A percentile compares a stretch with the other conserved stretches of the same genome.
Evolutionary conservation across 64 coral and sea anemone genomes (phyloP).

Genomic region (Pachyseris speciosa): DNA sequence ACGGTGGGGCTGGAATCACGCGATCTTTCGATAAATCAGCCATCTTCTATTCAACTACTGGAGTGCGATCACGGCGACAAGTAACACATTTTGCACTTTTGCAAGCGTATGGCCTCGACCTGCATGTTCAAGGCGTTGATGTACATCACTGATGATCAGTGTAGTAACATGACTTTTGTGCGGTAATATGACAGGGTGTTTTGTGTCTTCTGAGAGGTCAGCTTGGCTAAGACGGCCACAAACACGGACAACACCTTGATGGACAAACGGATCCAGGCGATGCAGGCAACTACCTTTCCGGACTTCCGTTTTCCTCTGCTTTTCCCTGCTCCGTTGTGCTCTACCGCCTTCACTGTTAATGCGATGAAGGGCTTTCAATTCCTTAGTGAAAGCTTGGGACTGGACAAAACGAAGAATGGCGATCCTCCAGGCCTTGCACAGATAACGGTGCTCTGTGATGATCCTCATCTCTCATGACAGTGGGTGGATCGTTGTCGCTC

Average conservation of each 20-base stretch:
- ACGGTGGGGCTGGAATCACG: constrained; percentile 8
- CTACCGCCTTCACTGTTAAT: too few relatives aligned
- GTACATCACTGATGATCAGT: constrained; percentile 24
- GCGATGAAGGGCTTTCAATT: too few relatives aligned
- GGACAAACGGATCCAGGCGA: too few relatives aligned
- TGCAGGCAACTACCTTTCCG: too few relatives aligned
- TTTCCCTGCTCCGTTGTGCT: constrained; percentile 10
- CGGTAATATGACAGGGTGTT: too few relatives aligned
- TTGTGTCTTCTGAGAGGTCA: constrained; percentile 21
- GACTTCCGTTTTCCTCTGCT: too few relatives aligned
- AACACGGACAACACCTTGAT: constrained; percentile 41
- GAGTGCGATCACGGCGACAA: background rate
- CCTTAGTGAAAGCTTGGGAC: constrained; percentile 27
- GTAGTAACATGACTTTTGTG: constrained; percentile 24
- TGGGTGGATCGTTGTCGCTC: too few relatives aligned
- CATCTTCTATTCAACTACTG: constrained; percentile 15
- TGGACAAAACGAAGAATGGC: constrained; percentile 39
- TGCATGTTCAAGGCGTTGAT: constrained; percentile 43
- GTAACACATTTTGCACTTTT: constrained; percentile 44
- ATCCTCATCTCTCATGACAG: too few relatives aligned
- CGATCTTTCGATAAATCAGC: constrained; percentile 20
- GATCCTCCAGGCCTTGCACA: too few relatives aligned
- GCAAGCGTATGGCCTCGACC: constrained; percentile 41
- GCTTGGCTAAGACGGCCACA: constrained; percentile 6
- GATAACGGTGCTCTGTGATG: too few relatives aligned